A percentile compares a stretch with the other conserved stretches of the same genome.
These are phyloP conservation scores for Alligator sinensis DNA, from an alignment of 2,113 vertebrate genomes.

Conservation along the genomic window DNA sequence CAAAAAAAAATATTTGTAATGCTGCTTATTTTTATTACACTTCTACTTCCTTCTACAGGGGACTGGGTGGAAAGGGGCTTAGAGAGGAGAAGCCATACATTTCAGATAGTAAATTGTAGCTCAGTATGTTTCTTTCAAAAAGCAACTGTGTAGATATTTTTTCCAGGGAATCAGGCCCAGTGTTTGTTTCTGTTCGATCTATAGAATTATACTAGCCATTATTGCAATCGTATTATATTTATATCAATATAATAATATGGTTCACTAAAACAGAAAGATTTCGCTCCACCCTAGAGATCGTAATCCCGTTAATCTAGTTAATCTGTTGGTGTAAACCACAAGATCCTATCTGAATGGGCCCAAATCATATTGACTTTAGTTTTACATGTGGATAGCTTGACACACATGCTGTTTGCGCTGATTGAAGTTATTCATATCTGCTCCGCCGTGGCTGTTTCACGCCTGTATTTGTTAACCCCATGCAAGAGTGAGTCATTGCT, in stretches of 20 bases:
- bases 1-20: constrained; percentile 26
- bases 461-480: not conserved
- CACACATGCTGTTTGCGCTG: not conserved
- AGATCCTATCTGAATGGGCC: not conserved
- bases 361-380: not conserved
- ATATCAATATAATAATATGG: constrained; percentile 32
- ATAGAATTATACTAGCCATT: constrained; percentile 35
- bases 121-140: constrained; percentile 9
- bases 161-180: not conserved
- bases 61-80: not conserved
- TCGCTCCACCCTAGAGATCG: not conserved
- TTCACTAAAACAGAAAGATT: constrained; percentile 8
- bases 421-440: not conserved
- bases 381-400: not conserved
- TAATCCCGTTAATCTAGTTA: constrained; percentile 21
- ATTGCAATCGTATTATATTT: constrained; percentile 31
- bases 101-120: constrained; percentile 23
- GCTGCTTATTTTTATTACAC: constrained; percentile 3
- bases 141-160: not conserved
- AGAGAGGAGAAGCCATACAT: not conserved
- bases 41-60: constrained; percentile 19
- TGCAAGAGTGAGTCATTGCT: not conserved
- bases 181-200: constrained; percentile 49
- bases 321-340: not conserved
- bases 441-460: constrained; percentile 8